These are phyloP conservation scores for Pteronotus mesoamericanus DNA, from an alignment of 2,797 vertebrate genomes.

Conservation along the genomic window DNA sequence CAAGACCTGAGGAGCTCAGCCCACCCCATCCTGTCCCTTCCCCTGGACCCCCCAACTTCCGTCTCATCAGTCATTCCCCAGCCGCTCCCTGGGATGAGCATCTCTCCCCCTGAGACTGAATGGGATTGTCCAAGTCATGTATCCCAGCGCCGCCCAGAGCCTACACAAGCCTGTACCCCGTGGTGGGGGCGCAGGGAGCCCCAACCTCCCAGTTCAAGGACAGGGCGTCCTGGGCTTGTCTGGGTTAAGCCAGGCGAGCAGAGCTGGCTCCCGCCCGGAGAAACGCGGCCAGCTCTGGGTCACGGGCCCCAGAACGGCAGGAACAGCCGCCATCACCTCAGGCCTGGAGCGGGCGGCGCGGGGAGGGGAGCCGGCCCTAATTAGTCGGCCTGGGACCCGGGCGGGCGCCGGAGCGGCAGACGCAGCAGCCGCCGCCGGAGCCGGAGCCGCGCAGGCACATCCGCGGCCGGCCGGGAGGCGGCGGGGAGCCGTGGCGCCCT, in stretches of 20 bases:
- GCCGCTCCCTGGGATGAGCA: neutral
- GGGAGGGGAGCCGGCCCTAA: conserved; percentile 66
- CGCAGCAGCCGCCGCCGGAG: neutral
- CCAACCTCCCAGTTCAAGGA: neutral
- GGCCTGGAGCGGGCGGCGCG: conserved; percentile 56
- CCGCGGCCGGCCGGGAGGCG: neutral
- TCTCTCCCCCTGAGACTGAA: neutral
- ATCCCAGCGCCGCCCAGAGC: neutral
- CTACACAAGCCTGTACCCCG: no score
- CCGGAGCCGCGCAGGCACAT: conserved; percentile 50
- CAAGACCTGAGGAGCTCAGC: neutral
- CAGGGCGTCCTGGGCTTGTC: neutral
- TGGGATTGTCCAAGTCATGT: neutral
- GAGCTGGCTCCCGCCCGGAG: conserved; percentile 8
- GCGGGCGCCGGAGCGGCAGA: conserved; percentile 61
- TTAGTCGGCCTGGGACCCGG: conserved; percentile 71
- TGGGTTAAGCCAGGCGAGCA: conserved; percentile 44
- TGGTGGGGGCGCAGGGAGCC: neutral
- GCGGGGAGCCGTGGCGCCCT: conserved; percentile 48
- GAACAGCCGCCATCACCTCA: conserved; percentile 69
- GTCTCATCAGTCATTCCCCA: neutral
- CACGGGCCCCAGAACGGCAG: conserved; percentile 61
- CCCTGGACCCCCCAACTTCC: neutral
- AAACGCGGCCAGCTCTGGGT: conserved; percentile 63
- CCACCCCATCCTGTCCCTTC: neutral